Conservation (phyloP, 2,888 invertebrate genomes). For the Erynnis tages region DNA sequence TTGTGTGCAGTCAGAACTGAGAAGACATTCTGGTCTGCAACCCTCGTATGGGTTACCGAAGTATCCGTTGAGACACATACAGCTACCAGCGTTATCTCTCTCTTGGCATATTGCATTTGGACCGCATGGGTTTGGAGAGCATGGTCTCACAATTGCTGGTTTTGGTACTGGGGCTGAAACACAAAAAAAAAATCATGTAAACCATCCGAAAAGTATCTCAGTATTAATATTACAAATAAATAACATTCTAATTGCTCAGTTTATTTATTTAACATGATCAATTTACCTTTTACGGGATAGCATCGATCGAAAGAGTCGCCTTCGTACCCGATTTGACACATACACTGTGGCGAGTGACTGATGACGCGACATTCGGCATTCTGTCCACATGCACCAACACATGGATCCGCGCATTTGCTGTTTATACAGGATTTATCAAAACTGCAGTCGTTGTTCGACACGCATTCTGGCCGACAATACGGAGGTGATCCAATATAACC, state of each 20-base stretch:
- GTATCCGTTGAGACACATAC: conserved; percentile 85
- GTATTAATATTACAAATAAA: neutral
- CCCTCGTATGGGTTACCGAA: conserved; percentile 86
- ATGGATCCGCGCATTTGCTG: conserved; percentile 90
- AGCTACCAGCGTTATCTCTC: conserved; percentile 84
- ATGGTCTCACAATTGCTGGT: conserved; percentile 64
- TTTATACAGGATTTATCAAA: conserved; percentile 89
- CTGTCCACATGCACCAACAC: conserved; percentile 89
- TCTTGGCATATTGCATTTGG: conserved; percentile 85
- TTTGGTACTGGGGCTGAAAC: conserved; percentile 38
- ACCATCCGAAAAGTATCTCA: too few relatives aligned
- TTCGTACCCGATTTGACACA: conserved; percentile 85
- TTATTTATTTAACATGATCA: too few relatives aligned
- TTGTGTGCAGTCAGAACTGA: conserved; percentile 85
- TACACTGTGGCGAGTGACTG: conserved; percentile 93
- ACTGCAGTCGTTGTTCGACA: conserved; percentile 90
- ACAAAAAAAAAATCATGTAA: too few relatives aligned
- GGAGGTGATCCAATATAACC: conserved; percentile 88
- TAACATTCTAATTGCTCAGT: too few relatives aligned
- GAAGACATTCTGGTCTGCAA: conserved; percentile 87
- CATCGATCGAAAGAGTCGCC: conserved; percentile 92
- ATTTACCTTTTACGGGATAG: conserved; percentile 58
- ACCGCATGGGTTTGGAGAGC: conserved; percentile 84
- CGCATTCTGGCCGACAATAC: conserved; percentile 91
- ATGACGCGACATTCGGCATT: conserved; percentile 89